These are phyloP conservation scores for Saccostrea echinata DNA, from an alignment of 1,140 invertebrate species.

Conservation along the genomic window DNA sequence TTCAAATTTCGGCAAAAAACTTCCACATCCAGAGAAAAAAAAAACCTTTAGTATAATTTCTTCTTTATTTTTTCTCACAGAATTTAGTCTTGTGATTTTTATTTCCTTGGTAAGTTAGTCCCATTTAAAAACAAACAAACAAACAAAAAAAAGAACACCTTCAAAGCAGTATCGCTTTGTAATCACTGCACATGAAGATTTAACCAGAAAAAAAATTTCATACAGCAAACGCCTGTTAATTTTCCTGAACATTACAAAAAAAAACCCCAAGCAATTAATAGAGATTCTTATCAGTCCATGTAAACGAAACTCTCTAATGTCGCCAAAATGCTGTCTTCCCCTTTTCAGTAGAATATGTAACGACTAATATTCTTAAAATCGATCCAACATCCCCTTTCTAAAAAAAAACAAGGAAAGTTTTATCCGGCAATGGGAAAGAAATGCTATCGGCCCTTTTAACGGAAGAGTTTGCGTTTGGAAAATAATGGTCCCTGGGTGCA, in stretches of 20 bases:
- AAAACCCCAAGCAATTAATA: background rate
- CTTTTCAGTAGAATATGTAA: background rate
- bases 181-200: background rate
- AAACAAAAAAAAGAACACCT: no score
- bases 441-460: slow-evolving; percentile 28
- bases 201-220: background rate
- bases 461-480: slow-evolving; percentile 14
- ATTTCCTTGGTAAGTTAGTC: no score
- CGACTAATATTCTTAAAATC: slow-evolving; percentile 12
- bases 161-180: no score
- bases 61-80: no score
- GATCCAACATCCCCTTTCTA: background rate
- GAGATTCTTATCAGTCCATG: background rate
- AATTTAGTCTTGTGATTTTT: no score
- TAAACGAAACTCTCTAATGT: background rate
- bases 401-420: background rate
- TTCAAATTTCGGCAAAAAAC: background rate
- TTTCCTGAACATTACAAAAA: slow-evolving; percentile 10
- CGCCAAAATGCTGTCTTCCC: background rate
- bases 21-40: no score
- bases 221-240: background rate
- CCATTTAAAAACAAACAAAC: no score
- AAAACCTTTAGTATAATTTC: no score
- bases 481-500: slow-evolving; percentile 44
- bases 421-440: slow-evolving; percentile 31